A percentile compares a stretch with the other conserved stretches of the same genome.
These are phyloP conservation scores for Drosophila suzukii DNA, from an alignment of 1,140 invertebrate species.

Conservation along the genomic window DNA sequence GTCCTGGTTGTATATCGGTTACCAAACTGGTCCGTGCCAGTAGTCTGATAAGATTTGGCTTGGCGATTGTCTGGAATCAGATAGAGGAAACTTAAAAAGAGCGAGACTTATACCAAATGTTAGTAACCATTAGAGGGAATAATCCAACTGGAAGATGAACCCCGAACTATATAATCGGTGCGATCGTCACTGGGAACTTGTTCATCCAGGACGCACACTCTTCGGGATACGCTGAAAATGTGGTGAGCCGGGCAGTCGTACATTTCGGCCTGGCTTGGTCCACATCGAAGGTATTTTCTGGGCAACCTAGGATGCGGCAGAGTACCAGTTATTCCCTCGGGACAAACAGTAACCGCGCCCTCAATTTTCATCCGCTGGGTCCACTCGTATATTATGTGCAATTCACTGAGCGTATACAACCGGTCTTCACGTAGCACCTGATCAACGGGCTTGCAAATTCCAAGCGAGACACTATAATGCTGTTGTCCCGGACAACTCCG, in stretches of 20 bases:
- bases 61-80: conserved; percentile 58
- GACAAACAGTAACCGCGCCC: conserved; percentile 83
- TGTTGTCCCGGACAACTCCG: conserved; percentile 85
- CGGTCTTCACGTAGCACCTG: conserved; percentile 59
- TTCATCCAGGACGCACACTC: conserved; percentile 40
- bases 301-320: conserved; percentile 87
- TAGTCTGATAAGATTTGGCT: conserved; percentile 37
- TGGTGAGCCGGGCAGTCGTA: conserved; percentile 43
- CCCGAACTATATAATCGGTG: conserved; percentile 30
- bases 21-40: conserved; percentile 12
- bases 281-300: conserved; percentile 88
- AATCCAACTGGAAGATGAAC: conserved; percentile 23
- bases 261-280: conserved; percentile 23
- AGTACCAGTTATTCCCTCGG: conserved; percentile 85
- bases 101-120: conserved; percentile 6
- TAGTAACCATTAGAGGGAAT: conserved; percentile 66
- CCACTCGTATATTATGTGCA: conserved; percentile 51
- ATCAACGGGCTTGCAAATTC: conserved; percentile 27
- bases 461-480: conserved; percentile 61
- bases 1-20: conserved; percentile 39
- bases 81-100: conserved; percentile 4
- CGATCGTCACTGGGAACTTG: conserved; percentile 55
- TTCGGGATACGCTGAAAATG: conserved; percentile 65
- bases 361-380: conserved; percentile 33
- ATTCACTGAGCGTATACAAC: conserved; percentile 32